Base-by-base conservation (phyloP, 2,797 vertebrate species). In the Steatocranus sp. region DNA sequence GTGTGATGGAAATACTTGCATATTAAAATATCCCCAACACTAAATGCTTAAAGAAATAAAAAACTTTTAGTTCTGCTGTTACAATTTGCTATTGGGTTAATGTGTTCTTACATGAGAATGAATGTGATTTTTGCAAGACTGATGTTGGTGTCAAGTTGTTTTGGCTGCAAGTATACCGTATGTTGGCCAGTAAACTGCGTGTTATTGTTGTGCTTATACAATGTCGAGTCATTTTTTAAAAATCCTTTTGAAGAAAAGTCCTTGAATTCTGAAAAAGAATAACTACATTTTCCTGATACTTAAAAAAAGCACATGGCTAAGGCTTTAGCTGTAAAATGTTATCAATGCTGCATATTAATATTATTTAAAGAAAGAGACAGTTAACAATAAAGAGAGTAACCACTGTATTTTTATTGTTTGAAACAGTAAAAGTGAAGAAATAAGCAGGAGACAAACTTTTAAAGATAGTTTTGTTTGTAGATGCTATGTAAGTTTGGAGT, bases 401-500 rank as follows among this genome's bases (percentile, higher is more conserved):
- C 8, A 46, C 23, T 4, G 41, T 5, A 79, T 32, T 36, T 14
- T 79, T 51, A 68, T 66, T 79, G 14, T 74, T 61, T 15, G 38
- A 66, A 75, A 23, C 32, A 10, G 3, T 18, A 56, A 56, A 78
- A 27, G 5, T 20, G 5, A 81, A 56, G 3, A 83, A 82, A 43
- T 78, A 84, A 49, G 6, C 20, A 70, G 1, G 51, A 75, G 38
- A 84, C 32, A 79, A n/a, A 76, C 15, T 66, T 79, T 70, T 82
- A 61, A 83, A 83, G 63, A 41, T 4, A 34, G 7, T 79, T 83
- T 46, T 76, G 68, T 87, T 84, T 88, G 54, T 83, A 89, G 56
- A 88, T 68, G 87, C 43, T 81, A 74, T 92, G 85, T 89, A 89
- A 91, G 89, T 89, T 84, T 88, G 51, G 82, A 89, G 87, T 94